These are phyloP conservation scores for Opisthocomus hoazin DNA, from an alignment of 2,113 vertebrate genomes.

Conservation along the genomic window DNA sequence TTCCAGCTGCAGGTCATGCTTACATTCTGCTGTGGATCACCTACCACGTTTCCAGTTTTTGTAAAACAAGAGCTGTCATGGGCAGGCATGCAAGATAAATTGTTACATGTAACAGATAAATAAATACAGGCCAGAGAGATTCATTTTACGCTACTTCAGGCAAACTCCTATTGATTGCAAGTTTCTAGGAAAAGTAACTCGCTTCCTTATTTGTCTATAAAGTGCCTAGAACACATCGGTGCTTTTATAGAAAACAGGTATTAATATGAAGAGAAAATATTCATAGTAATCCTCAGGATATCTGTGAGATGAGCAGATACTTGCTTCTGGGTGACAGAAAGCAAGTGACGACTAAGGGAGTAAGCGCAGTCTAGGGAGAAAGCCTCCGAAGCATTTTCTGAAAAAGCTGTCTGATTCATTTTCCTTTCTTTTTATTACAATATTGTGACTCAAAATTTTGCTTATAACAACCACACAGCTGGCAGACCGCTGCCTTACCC, in stretches of 20 bases:
- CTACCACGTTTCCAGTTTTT: not conserved
- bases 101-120: not conserved
- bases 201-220: not conserved
- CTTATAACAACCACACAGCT: not conserved
- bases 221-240: not conserved
- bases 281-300: not conserved
- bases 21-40: not conserved
- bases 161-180: not conserved
- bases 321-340: slow-evolving; percentile 6
- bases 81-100: not conserved
- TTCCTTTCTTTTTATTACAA: not conserved
- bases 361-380: not conserved
- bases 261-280: not conserved
- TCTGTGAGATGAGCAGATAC: not conserved
- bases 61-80: not conserved
- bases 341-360: not conserved
- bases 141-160: not conserved
- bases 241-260: not conserved
- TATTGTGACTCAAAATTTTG: not conserved
- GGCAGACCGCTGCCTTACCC: not conserved
- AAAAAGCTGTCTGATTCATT: not conserved
- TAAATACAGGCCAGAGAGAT: not conserved
- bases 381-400: not conserved
- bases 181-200: not conserved
- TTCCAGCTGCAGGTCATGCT: not conserved